Conservation (phyloP, 2,888 invertebrate genomes). For the Idaea dimidiata region DNA sequence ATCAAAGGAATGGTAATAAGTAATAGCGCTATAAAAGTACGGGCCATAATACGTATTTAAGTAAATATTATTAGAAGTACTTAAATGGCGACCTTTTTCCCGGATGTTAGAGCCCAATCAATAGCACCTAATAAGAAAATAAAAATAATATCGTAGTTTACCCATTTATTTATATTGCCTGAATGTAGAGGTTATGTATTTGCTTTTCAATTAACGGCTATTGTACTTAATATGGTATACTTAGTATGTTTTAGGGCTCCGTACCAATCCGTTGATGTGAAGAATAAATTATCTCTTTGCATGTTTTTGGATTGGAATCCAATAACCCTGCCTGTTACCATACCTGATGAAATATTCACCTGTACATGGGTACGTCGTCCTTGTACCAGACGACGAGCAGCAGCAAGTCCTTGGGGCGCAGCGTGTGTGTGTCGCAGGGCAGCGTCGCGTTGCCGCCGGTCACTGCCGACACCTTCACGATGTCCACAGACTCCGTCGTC, state of each 20-base stretch:
- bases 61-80: neutral
- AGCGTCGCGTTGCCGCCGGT: constrained; percentile 89
- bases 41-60: neutral
- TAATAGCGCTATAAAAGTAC: neutral
- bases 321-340: too few species aligned
- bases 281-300: too few species aligned
- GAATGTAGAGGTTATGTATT: neutral
- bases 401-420: constrained; percentile 88
- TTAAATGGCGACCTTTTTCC: neutral
- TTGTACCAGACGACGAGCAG: constrained; percentile 95
- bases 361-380: constrained; percentile 93
- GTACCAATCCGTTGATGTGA: too few species aligned
- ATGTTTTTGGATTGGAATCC: too few species aligned
- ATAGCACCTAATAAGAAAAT: neutral
- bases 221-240: too few species aligned
- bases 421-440: constrained; percentile 92
- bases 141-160: neutral
- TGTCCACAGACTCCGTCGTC: constrained; percentile 77
- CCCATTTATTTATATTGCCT: neutral
- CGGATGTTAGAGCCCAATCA: neutral
- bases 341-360: constrained; percentile 80
- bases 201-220: neutral
- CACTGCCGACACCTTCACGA: constrained; percentile 84
- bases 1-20: neutral
- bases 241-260: too few species aligned